Base-by-base conservation (phyloP, 2,797 vertebrate genomes). In the Neosalanx taihuensis region DNA sequence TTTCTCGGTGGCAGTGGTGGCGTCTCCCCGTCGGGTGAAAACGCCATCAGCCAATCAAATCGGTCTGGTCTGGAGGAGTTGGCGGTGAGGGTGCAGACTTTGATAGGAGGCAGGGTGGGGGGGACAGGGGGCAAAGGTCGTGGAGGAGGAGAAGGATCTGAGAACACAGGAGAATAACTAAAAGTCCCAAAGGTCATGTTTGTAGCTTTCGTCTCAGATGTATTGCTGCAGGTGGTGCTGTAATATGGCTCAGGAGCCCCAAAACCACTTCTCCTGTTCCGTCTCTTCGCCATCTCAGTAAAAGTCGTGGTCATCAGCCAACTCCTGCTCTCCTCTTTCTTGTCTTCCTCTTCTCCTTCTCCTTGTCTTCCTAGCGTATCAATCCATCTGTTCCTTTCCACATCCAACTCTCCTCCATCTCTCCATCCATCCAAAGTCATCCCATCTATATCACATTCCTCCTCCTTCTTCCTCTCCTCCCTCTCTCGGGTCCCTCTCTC, bases 41-140 rank as follows among this genome's bases (percentile, higher is more conserved):
- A 99, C 0, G 96, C 89, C 3, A 99, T 98, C 46, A 99, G 90
- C 97, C 97, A 99, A 82, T 99, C 96, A 3, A 95, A 97, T 67
- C 92, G 91, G 70, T 98, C 97, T 0, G 92, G 92, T 15, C 87
- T 86, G 41, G 89, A 81, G 23, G 90, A 90, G 79, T 94, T 92
- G 76, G 90, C 92, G 6, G 79, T 26, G 15, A 93, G 81, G 63
- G 90, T 92, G 82, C 89, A 92, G 64, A 84, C 81, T 83, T 91
- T 90, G 59, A 83, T 26, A 46, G 75, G 57, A 1, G 87, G 83
- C 49, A 87, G 31, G 60, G 86, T 82, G 23, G 90, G 87, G 0
- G 90, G 87, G 0, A 90, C 78, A 49, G 91, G 91, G 6, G 92
- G 93, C 78, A 93, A 81, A 20, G 92, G 92, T 1, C 92, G 89